Evolutionary conservation across 2,113 vertebrate genomes (phyloP).

Genomic region (Callaeas wilsoni): DNA sequence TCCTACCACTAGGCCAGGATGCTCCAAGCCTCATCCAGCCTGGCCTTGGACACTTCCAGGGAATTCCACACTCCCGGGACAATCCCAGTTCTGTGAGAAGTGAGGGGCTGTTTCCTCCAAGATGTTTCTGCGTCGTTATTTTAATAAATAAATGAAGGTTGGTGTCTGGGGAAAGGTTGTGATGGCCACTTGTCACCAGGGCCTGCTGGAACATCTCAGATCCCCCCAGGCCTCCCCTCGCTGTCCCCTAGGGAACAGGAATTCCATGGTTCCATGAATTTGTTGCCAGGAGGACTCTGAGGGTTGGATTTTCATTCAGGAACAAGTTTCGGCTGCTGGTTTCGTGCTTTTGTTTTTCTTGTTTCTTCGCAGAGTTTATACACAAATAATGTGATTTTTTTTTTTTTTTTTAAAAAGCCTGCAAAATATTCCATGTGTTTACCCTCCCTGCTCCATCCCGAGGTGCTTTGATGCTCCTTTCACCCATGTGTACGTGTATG

Average conservation of each 20-base stretch:
- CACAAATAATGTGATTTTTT: neutral
- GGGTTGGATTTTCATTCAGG: neutral
- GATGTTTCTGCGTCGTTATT: fast-evolving
- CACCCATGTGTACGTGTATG: neutral
- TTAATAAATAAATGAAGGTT: fast-evolving
- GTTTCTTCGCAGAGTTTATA: neutral
- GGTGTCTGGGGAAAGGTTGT: fast-evolving
- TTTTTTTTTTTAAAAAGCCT: neutral
- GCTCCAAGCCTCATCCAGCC: neutral
- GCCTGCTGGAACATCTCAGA: neutral
- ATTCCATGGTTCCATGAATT: neutral
- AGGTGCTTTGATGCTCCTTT: neutral
- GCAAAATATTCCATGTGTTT: neutral
- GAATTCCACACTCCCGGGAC: too few species aligned
- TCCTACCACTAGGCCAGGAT: fast-evolving
- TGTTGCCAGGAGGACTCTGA: neutral
- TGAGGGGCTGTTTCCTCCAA: fast-evolving
- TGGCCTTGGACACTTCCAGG: neutral
- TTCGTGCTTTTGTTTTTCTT: neutral
- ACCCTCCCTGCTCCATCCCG: neutral
- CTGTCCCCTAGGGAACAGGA: neutral
- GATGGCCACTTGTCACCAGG: neutral
- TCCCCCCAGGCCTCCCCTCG: fast-evolving
- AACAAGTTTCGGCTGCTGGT: neutral
- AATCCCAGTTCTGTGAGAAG: neutral